A percentile compares a stretch with the other conserved stretches of the same genome.
Evolutionary conservation across 2,113 vertebrate genomes (phyloP).

Genomic region (Pseudopipra pipra): DNA sequence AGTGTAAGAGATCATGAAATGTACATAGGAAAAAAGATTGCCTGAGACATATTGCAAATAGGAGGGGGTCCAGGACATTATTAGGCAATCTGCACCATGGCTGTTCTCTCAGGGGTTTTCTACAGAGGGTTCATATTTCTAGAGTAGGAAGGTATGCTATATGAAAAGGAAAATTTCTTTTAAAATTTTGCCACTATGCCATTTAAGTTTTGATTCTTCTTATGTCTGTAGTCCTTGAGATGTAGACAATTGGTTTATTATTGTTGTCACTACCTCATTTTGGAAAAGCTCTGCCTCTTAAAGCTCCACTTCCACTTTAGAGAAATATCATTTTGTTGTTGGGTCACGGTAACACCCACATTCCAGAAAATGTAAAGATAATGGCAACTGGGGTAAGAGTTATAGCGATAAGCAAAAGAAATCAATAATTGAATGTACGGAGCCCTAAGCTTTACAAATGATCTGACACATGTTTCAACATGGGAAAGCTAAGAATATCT

Average conservation of each 20-base stretch:
- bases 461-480: background rate
- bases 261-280: background rate
- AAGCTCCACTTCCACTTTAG: background rate
- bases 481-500: background rate
- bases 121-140: constrained; percentile 83
- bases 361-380: background rate
- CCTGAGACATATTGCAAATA: constrained; percentile 44
- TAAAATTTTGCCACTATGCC: constrained; percentile 70
- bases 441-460: background rate
- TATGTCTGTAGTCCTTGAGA: background rate
- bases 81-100: constrained; percentile 65
- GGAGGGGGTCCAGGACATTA: constrained; percentile 60
- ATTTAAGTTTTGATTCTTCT: constrained; percentile 58
- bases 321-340: background rate
- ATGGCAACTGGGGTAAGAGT: background rate
- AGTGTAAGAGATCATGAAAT: constrained; percentile 73
- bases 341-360: background rate
- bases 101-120: constrained; percentile 67
- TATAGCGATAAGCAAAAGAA: background rate
- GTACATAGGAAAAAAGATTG: constrained; percentile 46
- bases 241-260: constrained; percentile 4
- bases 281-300: background rate
- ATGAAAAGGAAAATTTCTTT: constrained; percentile 78
- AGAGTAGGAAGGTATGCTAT: constrained; percentile 64
- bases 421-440: background rate